A percentile compares a stretch with the other conserved stretches of the same genome.
Conservation (phyloP, 2,888 invertebrate species). For the Orchestes rusci region DNA sequence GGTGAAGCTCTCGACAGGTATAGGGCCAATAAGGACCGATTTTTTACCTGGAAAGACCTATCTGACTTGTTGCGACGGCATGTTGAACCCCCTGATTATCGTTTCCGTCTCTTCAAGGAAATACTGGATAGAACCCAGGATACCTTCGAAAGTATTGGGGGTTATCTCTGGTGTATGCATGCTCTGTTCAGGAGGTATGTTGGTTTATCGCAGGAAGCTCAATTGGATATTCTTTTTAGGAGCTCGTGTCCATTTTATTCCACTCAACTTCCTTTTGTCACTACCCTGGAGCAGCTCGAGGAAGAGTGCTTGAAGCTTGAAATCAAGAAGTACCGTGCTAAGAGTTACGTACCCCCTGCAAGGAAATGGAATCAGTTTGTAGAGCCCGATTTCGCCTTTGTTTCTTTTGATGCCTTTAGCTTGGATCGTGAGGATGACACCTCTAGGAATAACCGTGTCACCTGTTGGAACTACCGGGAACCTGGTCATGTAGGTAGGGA, state of each 20-base stretch:
- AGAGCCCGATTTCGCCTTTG: background rate
- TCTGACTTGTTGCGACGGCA: too few species aligned
- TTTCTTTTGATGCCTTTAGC: background rate
- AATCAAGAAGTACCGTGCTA: constrained; percentile 8
- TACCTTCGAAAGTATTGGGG: constrained; percentile 3
- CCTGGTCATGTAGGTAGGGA: background rate
- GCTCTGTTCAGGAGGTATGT: constrained; percentile 8
- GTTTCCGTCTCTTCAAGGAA: constrained; percentile 3
- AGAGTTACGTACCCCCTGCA: constrained; percentile 1
- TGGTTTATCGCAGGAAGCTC: background rate
- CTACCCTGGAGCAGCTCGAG: constrained; percentile 6
- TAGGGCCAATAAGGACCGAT: background rate
- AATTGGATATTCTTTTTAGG: constrained; percentile 1
- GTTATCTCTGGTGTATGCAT: constrained; percentile 8
- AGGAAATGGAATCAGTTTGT: constrained; percentile 1
- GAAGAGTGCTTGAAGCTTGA: constrained; percentile 10
- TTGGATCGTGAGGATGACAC: background rate
- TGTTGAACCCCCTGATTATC: constrained; percentile 12
- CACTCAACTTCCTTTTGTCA: constrained; percentile 5
- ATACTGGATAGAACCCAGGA: constrained; percentile 7
- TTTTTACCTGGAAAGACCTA: too few species aligned
- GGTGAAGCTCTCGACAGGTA: constrained; percentile 1
- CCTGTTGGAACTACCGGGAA: background rate
- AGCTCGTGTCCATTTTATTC: constrained; percentile 5
- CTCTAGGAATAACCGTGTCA: background rate